Evolutionary conservation across 2,888 invertebrate genomes (phyloP), one percentile per base, ranked within the genome.

Genomic region (Aphidoletes aphidimyza): DNA sequence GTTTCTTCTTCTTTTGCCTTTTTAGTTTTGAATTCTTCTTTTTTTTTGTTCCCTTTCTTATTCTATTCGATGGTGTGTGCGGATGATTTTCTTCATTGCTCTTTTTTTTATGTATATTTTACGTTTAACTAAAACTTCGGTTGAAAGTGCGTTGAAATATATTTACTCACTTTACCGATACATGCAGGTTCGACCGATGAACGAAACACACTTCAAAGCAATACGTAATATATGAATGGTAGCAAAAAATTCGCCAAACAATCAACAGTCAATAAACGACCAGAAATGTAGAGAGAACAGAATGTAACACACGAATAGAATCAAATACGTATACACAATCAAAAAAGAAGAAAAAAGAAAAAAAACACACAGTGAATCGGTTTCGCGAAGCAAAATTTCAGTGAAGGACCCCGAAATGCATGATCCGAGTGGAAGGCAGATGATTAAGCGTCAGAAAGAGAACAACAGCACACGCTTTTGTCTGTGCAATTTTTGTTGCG

Each of bases 141-240:
- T 54, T 54, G 54, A 54, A 54, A 54, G 54, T 54, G 54, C 54
- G 54, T 54, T 54, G 14, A 69, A n/a, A 69, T 69, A 69, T 69
- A n/a, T n/a, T n/a, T 69, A 69, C 69, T 69, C 69, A 69, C 34
- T 69, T 69, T 69, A 69, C 69, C 69, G 69, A 69, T 69, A 69
- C 69, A 69, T 69, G n/a, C 69, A 69, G 69, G 30, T n/a, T n/a
- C n/a, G n/a, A n/a, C n/a, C n/a, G n/a, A n/a, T n/a, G n/a, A 22
- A n/a, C 5, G 22, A 22, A 8, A 54, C 54, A 69, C 69, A 69
- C 30, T 69, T 69, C 69, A 69, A n/a, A n/a, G n/a, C n/a, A 5
- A 69, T 11, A 69, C 69, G 69, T 34, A 34, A 30, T 30, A 42
- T 42, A n/a, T 69, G 69, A 69, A 69, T 30, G 69, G n/a, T n/a